Evolutionary conservation across 2,888 invertebrate genomes (phyloP).

Genomic region (Sinotaia quadrata): DNA sequence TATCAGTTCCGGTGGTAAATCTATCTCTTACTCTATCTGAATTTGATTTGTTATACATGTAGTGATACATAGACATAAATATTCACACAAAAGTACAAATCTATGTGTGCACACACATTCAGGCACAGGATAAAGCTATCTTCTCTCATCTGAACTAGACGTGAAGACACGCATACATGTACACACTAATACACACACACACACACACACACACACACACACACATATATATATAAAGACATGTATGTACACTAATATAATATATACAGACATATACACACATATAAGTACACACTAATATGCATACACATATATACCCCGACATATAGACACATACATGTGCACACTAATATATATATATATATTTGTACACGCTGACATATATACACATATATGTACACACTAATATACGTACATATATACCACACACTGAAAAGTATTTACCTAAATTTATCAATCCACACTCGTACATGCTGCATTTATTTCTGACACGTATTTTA

Average conservation of each 20-base stretch:
- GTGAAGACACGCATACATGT: too few relatives aligned
- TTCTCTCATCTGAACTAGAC: too few relatives aligned
- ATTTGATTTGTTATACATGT: too few relatives aligned
- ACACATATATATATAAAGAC: neutral
- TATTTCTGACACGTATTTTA: too few relatives aligned
- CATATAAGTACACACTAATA: neutral
- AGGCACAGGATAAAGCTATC: too few relatives aligned
- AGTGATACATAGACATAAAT: too few relatives aligned
- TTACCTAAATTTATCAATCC: neutral
- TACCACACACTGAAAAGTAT: neutral
- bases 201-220: constrained; percentile 14
- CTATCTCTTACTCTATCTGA: too few relatives aligned
- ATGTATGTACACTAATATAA: neutral
- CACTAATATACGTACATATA: neutral
- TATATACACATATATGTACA: neutral
- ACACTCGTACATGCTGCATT: neutral
- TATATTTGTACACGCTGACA: neutral
- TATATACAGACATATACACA: neutral
- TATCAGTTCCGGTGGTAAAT: too few relatives aligned
- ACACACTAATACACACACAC: neutral
- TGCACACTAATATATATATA: neutral
- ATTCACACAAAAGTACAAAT: too few relatives aligned
- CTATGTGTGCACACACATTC: too few relatives aligned
- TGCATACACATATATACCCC: neutral
- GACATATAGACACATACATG: neutral